A percentile compares a stretch with the other conserved stretches of the same genome.
phyloP scores from a whole-genome alignment of 2,888 invertebrate species.

The Cryptophagus acutangulus region DNA sequence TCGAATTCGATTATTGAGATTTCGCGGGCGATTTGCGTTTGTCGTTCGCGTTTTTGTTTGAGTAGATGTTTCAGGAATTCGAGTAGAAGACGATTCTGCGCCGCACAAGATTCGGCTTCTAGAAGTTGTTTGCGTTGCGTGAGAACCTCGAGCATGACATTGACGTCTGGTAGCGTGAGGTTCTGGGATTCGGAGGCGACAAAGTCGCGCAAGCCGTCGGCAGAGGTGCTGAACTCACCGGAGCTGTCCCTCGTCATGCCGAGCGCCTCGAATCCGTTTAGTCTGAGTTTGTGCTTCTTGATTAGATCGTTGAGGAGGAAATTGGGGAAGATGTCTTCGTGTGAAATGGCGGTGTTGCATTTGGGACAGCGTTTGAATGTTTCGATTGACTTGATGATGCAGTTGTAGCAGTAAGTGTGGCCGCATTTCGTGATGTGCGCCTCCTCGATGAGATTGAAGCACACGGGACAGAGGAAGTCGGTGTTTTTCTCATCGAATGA shows the following conservation, averaged over 20 bases:
- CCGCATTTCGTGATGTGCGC: constrained; percentile 90
- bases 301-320: constrained; percentile 78
- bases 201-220: constrained; percentile 58
- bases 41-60: constrained; percentile 64
- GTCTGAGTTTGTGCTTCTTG: constrained; percentile 61
- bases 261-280: constrained; percentile 48
- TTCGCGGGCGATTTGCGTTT: constrained; percentile 64
- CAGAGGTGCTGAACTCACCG: constrained; percentile 45
- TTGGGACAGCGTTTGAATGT: constrained; percentile 72
- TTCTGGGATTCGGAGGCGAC: constrained; percentile 66
- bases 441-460: constrained; percentile 83
- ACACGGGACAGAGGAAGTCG: constrained; percentile 72
- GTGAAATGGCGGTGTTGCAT: constrained; percentile 68
- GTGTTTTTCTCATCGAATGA: constrained; percentile 61
- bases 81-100: constrained; percentile 75
- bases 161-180: constrained; percentile 73
- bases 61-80: constrained; percentile 78
- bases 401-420: constrained; percentile 84
- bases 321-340: constrained; percentile 78
- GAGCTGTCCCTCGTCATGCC: constrained; percentile 45
- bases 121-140: constrained; percentile 73
- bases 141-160: constrained; percentile 74
- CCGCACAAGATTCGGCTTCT: constrained; percentile 73
- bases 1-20: constrained; percentile 71
- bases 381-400: constrained; percentile 67